These are phyloP conservation scores for Caenorhabditis angaria DNA, from an alignment of 2,888 invertebrate genomes.

Conservation along the genomic window DNA sequence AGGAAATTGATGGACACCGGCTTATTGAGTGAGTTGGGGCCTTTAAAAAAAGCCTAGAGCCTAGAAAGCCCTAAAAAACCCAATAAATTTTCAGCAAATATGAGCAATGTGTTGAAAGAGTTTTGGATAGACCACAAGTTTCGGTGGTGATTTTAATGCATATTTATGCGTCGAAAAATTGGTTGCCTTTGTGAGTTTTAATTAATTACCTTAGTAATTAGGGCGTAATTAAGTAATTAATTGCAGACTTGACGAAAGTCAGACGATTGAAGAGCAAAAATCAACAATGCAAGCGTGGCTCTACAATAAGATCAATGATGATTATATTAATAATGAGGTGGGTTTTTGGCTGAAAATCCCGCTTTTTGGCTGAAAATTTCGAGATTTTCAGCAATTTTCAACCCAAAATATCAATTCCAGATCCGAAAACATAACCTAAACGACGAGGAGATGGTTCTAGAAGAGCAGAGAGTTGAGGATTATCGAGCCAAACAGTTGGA, in stretches of 20 bases:
- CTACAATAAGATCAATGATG: background rate
- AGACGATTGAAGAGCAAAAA: background rate
- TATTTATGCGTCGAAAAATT: background rate
- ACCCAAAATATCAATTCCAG: background rate
- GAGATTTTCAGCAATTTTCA: no score
- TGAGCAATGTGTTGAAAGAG: background rate
- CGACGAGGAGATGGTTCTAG: slow-evolving; percentile 13
- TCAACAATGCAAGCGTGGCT: background rate
- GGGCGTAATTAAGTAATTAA: no score
- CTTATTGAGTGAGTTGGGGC: no score
- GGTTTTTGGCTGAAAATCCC: background rate
- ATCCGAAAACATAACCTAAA: slow-evolving; percentile 1
- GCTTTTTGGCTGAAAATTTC: no score
- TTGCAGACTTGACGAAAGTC: background rate
- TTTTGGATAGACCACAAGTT: background rate
- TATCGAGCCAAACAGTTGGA: slow-evolving; percentile 5
- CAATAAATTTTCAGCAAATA: background rate
- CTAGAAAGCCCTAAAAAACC: background rate
- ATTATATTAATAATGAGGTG: background rate
- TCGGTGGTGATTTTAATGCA: background rate
- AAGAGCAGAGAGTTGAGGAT: slow-evolving; percentile 21
- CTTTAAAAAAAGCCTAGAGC: no score
- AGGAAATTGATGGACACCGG: background rate
- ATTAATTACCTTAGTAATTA: no score
- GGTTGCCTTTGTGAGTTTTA: background rate